Evolutionary conservation across 2,797 vertebrate species (phyloP).

Genomic region (Bufotes viridis): DNA sequence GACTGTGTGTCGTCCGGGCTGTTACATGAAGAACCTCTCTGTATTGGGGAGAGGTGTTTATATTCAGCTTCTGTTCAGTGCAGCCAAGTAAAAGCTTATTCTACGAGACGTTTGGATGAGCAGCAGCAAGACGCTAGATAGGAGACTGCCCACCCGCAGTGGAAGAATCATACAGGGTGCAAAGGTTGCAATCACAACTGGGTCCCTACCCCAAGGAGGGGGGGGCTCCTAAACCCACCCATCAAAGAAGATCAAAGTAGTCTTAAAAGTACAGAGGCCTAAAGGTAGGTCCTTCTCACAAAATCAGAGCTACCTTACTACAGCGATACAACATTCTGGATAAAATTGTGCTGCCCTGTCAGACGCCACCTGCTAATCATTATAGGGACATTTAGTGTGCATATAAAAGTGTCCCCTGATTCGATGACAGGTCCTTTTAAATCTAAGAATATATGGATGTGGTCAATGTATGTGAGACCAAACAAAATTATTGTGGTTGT

Average conservation of each 20-base stretch:
- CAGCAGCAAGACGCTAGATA: background rate
- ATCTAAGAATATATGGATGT: background rate
- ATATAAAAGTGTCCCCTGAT: no score
- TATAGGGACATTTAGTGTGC: background rate
- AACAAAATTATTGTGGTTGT: background rate
- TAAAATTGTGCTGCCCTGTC: background rate
- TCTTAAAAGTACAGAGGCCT: no score
- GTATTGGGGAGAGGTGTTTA: conserved; percentile 20
- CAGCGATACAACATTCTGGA: background rate
- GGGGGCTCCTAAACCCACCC: no score
- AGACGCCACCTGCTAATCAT: background rate
- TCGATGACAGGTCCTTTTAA: background rate
- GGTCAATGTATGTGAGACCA: background rate
- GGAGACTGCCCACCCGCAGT: background rate
- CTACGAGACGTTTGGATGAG: background rate
- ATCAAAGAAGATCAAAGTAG: background rate
- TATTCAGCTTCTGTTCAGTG: conserved; percentile 45
- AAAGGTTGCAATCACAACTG: background rate
- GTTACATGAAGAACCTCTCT: conserved; percentile 64
- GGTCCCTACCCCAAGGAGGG: no score
- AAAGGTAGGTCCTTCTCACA: background rate
- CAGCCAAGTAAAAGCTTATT: conserved; percentile 27
- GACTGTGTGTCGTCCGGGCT: background rate
- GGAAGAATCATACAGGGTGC: background rate
- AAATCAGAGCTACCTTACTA: background rate